These are phyloP conservation scores for Punctoribates punctum DNA, from an alignment of 2,888 invertebrate genomes.

Conservation along the genomic window DNA sequence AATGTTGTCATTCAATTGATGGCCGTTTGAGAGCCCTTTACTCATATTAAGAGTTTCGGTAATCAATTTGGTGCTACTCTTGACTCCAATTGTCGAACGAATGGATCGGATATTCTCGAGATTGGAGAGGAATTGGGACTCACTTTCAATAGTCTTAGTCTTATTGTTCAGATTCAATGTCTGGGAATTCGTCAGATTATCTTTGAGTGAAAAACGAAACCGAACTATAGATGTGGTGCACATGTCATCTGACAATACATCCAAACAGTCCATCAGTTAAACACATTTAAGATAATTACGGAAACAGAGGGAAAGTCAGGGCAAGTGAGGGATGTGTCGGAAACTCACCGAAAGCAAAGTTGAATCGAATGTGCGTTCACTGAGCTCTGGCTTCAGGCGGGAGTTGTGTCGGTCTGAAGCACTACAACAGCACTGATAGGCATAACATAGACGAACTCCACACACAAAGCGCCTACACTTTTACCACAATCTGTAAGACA, in stretches of 20 bases:
- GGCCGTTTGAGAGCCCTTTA: conserved; percentile 42
- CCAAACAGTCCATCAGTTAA: not conserved
- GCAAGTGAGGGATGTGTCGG: not conserved
- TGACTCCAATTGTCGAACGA: conserved; percentile 22
- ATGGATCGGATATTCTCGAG: conserved; percentile 1
- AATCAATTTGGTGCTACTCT: not conserved
- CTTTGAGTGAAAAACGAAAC: conserved; percentile 38
- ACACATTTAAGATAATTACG: not conserved
- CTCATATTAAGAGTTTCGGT: conserved; percentile 36
- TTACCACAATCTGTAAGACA: too few species aligned
- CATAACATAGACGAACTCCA: too few species aligned
- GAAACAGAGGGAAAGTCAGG: too few species aligned
- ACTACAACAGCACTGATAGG: not conserved
- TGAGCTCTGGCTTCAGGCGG: conserved; percentile 22
- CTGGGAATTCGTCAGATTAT: not conserved
- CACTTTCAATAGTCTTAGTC: conserved; percentile 9
- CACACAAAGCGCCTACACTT: too few species aligned
- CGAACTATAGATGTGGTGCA: conserved; percentile 36
- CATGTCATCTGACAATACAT: conserved; percentile 29
- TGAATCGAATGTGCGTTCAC: not conserved
- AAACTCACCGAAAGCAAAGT: conserved; percentile 29
- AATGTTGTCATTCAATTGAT: conserved; percentile 34
- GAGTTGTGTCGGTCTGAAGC: not conserved
- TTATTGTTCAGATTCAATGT: too few species aligned
- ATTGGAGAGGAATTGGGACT: not conserved